Evolutionary conservation across 1,140 invertebrate genomes (phyloP), one percentile per base, ranked within the genome.

Genomic region (Drosophila triauraria): DNA sequence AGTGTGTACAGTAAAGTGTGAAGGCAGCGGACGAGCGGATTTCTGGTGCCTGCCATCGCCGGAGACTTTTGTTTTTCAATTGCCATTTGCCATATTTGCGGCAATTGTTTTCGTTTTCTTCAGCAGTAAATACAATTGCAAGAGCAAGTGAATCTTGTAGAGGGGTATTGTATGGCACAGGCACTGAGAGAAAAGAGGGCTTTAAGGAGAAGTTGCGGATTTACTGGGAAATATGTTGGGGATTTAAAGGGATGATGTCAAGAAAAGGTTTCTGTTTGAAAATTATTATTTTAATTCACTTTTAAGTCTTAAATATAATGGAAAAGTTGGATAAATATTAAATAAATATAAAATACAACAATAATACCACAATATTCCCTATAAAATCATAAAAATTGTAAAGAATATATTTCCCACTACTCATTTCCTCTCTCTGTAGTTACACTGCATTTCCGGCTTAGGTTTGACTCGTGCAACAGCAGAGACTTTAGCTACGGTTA

Each of bases 61-160:
- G 68, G 65, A 70, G 83, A 86, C 79, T 80, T 84, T 88, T 84
- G 77, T 90, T 90, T 88, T 90, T 88, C 84, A 88, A 88, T 85
- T 85, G 85, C 71, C 62, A 70, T 83, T 88, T 88, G 83, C 85
- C 85, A 88, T 88, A 88, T 88, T 88, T 90, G 84, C 46, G 50
- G 78, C 84, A 90, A 88, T 88, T 86, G 83, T 83, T 86, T 86
- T 58, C 62, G 56, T 58, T 80, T 59, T 67, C 43, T 47, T 43
- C 10, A 63, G 56, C 69, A 62, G 50, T 61, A 70, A 79, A 79
- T 76, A 67, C 79, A 82, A 87, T 87, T 84, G 74, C 64, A 30
- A 30, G 5, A 68, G 62, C 63, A 35, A 48, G 25, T 35, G 54
- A 58, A 46, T 54, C 47, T 43, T 77, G 38, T 23, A 25, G 35